Evolutionary conservation across 2,797 vertebrate genomes (phyloP).

Genomic region (Pseudopleuronectes americanus): DNA sequence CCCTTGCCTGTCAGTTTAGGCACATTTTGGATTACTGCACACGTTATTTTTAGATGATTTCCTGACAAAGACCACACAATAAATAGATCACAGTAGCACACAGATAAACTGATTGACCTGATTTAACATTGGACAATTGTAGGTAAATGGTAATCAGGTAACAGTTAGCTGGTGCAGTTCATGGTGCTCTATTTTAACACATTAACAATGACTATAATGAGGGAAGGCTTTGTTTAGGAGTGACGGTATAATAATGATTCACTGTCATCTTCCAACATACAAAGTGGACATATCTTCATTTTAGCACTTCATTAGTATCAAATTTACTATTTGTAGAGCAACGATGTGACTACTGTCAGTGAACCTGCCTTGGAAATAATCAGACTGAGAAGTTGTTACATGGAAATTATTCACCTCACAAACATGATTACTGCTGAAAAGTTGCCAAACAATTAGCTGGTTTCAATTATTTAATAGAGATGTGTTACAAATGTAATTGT

Average conservation of each 20-base stretch:
- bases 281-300: neutral
- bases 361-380: neutral
- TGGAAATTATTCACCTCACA: neutral
- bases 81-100: slow-evolving; percentile 22
- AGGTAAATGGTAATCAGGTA: slow-evolving; percentile 7
- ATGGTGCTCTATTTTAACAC: neutral
- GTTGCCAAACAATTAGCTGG: neutral
- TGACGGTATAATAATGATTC: slow-evolving; percentile 3
- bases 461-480: neutral
- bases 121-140: slow-evolving; percentile 21
- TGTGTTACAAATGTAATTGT: neutral
- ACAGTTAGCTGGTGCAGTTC: neutral
- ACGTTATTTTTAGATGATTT: slow-evolving; percentile 56
- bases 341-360: neutral
- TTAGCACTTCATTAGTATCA: neutral
- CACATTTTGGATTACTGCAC: slow-evolving; percentile 35
- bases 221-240: neutral
- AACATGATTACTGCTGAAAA: slow-evolving; percentile 4
- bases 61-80: slow-evolving; percentile 18
- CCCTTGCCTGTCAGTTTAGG: slow-evolving; percentile 51
- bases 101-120: slow-evolving; percentile 10
- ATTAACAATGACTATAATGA: neutral
- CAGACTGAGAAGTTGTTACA: neutral
- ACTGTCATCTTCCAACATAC: neutral
- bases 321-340: neutral